Percentiles rank a stretch among this genome's conserved stretches.
These are phyloP conservation scores for Triops cancriformis DNA, from an alignment of 1,140 invertebrate species.

Conservation along the genomic window DNA sequence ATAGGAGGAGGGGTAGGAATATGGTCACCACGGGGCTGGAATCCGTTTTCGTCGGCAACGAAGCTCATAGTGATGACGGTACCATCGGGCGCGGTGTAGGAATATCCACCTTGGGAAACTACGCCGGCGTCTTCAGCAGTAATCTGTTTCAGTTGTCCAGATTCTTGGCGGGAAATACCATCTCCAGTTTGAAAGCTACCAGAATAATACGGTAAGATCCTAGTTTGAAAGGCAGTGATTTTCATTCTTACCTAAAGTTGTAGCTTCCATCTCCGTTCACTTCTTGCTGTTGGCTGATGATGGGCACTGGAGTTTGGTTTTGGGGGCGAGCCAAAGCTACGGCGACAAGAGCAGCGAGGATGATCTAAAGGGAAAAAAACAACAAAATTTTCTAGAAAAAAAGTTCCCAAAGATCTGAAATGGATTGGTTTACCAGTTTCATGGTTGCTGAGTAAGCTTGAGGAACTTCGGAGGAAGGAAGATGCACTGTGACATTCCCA, in stretches of 20 bases:
- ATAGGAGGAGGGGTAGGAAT: constrained; percentile 75
- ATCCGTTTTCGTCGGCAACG: constrained; percentile 72
- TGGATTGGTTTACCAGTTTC: no score
- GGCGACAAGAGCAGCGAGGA: not conserved
- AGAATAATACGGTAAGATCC: not conserved
- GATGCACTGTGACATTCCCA: no score
- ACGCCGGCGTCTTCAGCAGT: not conserved
- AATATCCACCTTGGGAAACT: constrained; percentile 62
- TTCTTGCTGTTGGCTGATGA: constrained; percentile 56
- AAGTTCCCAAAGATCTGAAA: no score
- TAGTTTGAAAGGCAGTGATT: no score
- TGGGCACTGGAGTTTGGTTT: constrained; percentile 46
- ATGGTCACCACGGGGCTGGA: constrained; percentile 68
- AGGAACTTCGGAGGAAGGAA: no score
- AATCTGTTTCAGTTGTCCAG: not conserved
- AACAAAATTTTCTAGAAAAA: no score
- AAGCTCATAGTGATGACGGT: constrained; percentile 56
- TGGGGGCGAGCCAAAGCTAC: not conserved
- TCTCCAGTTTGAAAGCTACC: constrained; percentile 61
- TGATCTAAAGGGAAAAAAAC: not conserved
- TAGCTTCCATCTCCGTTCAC: constrained; percentile 40
- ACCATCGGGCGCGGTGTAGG: constrained; percentile 56
- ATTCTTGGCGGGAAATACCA: constrained; percentile 55
- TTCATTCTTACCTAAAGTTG: constrained; percentile 30
- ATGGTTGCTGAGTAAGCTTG: no score